These are phyloP conservation scores for Tribolium castaneum DNA, from an alignment of 1,140 invertebrate species.

Conservation along the genomic window DNA sequence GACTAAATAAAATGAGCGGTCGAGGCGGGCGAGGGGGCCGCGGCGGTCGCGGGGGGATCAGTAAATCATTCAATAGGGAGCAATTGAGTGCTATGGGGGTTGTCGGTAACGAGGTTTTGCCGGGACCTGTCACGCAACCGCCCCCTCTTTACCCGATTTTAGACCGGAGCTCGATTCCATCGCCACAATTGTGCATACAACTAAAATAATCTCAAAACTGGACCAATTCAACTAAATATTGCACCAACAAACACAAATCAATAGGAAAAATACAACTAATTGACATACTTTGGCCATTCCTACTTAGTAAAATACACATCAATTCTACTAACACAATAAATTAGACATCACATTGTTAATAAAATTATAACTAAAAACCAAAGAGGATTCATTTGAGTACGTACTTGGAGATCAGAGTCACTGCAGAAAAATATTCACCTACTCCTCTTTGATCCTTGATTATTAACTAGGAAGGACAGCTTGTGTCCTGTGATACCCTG, in stretches of 20 bases:
- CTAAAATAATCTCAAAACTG: neutral
- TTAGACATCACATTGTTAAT: conserved; percentile 22
- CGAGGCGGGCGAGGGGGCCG: conserved; percentile 65
- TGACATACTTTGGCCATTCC: neutral
- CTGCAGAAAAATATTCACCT: neutral
- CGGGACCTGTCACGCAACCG: conserved; percentile 72
- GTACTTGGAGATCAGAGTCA: neutral
- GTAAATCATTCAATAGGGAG: conserved; percentile 72
- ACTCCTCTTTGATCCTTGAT: neutral
- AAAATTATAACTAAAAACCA: neutral
- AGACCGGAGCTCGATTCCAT: conserved; percentile 60
- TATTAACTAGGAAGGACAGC: conserved; percentile 16
- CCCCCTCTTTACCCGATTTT: conserved; percentile 75
- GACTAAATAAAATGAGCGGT: conserved; percentile 59
- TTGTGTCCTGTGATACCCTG: conserved; percentile 50
- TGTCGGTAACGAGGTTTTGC: conserved; percentile 68
- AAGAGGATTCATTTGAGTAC: neutral
- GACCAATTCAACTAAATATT: neutral
- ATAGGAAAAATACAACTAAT: neutral
- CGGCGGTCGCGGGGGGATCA: conserved; percentile 66
- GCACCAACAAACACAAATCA: neutral
- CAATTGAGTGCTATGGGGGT: conserved; percentile 70
- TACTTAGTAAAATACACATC: neutral
- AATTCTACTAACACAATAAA: conserved; percentile 5
- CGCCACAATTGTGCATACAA: neutral